Evolutionary conservation across 1,140 invertebrate genomes (phyloP), one percentile per base, ranked within the genome.

Genomic region (Drosophila nikananu): DNA sequence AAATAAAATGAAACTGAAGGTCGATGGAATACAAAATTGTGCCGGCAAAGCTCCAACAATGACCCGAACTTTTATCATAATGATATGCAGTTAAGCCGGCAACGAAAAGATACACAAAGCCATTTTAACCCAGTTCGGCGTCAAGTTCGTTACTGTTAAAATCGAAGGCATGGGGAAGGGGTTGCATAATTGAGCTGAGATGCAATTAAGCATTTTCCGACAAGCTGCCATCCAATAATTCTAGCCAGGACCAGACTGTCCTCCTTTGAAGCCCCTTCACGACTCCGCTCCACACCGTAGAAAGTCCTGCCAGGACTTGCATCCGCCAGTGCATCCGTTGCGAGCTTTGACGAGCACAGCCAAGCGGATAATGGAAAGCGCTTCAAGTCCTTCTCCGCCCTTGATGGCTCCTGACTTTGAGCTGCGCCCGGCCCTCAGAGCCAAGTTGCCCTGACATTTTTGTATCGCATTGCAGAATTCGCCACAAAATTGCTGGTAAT

Each of bases 171-270:
- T 49, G 32, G 17, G 65, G 8, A 19, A 12, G 15, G 37, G n/a
- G 35, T 75, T 83, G 77, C 46, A 75, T 90, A 90, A 90, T 90
- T 80, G 78, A 68, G 73, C 42, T 84, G 81, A 76, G 78, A 73
- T 86, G 86, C 81, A 90, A 90, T 90, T 90, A 90, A 77, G 80
- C 79, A 83, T 84, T 82, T 90, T 87, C 52, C 60, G 58, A 73
- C 86, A 80, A 66, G 66, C 52, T 79, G 68, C 74, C 67, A 82
- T 84, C 83, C 59, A 83, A 84, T 78, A 86, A 66, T 78, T 77
- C 77, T 39, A 32, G 49, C n/a, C 67, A 35, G 46, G 66, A 87
- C 52, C 35, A 54, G 63, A 25, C 58, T 62, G 58, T 23, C 41
- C 55, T 65, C 52, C 17, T 8, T n/a, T 10, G 3, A 1, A 9